These are phyloP conservation scores for Drosophila emarginata DNA, from an alignment of 2,888 invertebrate species.

Conservation along the genomic window DNA sequence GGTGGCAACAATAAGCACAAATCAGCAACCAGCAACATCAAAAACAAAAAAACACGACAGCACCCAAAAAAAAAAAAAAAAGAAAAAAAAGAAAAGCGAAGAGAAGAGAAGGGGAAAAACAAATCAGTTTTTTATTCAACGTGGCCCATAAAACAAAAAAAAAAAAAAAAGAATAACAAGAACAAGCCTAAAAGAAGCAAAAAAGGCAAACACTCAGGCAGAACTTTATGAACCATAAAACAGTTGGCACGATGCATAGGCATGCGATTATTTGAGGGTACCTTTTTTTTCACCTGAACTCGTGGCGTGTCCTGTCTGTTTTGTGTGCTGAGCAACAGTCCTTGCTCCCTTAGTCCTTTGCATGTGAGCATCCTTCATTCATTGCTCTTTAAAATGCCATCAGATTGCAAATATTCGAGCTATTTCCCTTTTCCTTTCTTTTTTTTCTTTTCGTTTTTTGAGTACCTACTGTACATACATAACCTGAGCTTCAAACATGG, in stretches of 20 bases:
- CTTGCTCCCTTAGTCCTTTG: slow-evolving; percentile 29
- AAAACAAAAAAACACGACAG: not conserved
- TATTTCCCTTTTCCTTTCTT: slow-evolving; percentile 29
- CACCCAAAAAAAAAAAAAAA: not conserved
- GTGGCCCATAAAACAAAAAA: slow-evolving; percentile 29
- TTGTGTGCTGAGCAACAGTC: slow-evolving; percentile 10
- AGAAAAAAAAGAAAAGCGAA: not conserved
- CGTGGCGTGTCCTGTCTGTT: not conserved
- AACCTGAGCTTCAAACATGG: slow-evolving; percentile 2
- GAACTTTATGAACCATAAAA: slow-evolving; percentile 74
- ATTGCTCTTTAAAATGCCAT: slow-evolving; percentile 63
- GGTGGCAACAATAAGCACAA: slow-evolving; percentile 57
- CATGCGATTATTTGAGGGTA: slow-evolving; percentile 50
- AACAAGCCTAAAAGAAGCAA: slow-evolving; percentile 35
- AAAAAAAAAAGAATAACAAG: slow-evolving; percentile 31
- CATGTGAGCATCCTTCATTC: slow-evolving; percentile 47
- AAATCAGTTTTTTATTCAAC: slow-evolving; percentile 51
- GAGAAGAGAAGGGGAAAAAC: slow-evolving; percentile 24
- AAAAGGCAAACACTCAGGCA: slow-evolving; percentile 36
- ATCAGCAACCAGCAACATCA: slow-evolving; percentile 38
- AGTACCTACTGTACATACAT: not conserved
- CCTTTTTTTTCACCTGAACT: not conserved
- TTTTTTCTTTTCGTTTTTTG: not conserved
- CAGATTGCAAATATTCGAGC: slow-evolving; percentile 60
- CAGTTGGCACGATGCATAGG: slow-evolving; percentile 63